Evolutionary conservation across 2,888 invertebrate genomes (phyloP), one percentile per base, ranked within the genome.

Genomic region (Thecocarcelia acutangulata): DNA sequence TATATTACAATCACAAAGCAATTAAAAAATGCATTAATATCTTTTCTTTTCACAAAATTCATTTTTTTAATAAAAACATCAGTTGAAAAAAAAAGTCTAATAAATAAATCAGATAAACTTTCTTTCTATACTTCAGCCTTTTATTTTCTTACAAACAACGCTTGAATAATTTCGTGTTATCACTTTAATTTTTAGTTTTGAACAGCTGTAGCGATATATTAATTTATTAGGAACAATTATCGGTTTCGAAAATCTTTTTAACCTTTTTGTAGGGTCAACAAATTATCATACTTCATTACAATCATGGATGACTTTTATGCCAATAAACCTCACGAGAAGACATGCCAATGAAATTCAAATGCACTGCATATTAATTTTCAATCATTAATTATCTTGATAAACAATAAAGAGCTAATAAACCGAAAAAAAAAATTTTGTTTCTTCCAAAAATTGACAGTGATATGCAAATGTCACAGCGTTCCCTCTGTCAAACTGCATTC

Each of bases 391-490:
- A 81, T 81, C 72, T 81, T 73, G 73, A 69, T 68, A 19, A 68
- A 42, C 69, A 24, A 50, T 64, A 59, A 48, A 44, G 15, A 11
- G 3, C 21, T 50, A 48, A 58, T 17, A 54, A 73, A 21, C 1
- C 48, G 42, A 50, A 46, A 42, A 58, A 50, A 50, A 46, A 42
- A 58, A 48, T 59, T 37, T 28, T 50, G 50, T 69, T 52, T 21
- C 52, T 76, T 52, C 13, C 8, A 28, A 33, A 40, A 37, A 24
- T 58, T 70, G 70, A 64, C 70, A 61, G 70, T 75, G 77, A 77
- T 81, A 74, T 77, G 81, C 73, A 81, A 81, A 81, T 81, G 81
- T 73, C 81, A 73, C 52, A 63, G 63, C 76, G 63, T 73, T 76
- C 52, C 50, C 63, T 68, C 42, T 68, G 48, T 19, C 15, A 76